phyloP scores from a whole-genome alignment of 2,888 invertebrate genomes.

The Leucophora obtusa region DNA sequence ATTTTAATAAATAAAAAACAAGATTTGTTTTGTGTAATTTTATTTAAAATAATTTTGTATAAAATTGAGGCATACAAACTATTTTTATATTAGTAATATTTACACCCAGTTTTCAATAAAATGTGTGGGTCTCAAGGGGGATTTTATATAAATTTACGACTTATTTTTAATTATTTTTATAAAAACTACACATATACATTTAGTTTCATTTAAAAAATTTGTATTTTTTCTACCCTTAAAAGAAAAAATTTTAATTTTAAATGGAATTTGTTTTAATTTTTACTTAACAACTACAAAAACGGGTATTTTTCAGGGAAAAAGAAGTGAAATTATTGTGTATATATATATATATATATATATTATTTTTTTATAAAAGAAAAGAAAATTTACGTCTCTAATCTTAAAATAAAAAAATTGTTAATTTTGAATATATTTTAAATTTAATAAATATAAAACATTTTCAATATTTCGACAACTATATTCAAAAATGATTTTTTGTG shows the following conservation, averaged over 20 bases:
- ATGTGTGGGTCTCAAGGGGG: conserved; percentile 41
- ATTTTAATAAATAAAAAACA: conserved; percentile 18
- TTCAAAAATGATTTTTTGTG: conserved; percentile 58
- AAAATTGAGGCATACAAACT: conserved; percentile 57
- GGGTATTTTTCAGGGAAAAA: conserved; percentile 34
- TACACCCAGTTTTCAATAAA: conserved; percentile 68
- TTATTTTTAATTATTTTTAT: conserved; percentile 35
- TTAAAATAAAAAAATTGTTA: conserved; percentile 31
- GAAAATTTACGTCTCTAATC: conserved; percentile 54
- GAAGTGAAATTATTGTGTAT: conserved; percentile 45
- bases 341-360: too few relatives aligned
- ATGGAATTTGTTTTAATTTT: conserved; percentile 26
- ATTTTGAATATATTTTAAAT: conserved; percentile 72
- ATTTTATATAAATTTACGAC: conserved; percentile 37
- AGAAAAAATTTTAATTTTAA: conserved; percentile 41
- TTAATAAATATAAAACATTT: conserved; percentile 74
- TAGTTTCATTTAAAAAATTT: conserved; percentile 52
- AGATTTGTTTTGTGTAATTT: conserved; percentile 64
- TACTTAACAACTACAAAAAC: conserved; percentile 52
- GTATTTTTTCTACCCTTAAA: conserved; percentile 45
- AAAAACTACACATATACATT: conserved; percentile 59
- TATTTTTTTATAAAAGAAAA: conserved; percentile 21
- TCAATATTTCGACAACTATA: conserved; percentile 20
- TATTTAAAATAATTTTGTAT: conserved; percentile 55
- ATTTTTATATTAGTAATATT: conserved; percentile 61